These are phyloP conservation scores for Masnerella sp. DNA, from an alignment of 2,888 invertebrate species.

Conservation along the genomic window DNA sequence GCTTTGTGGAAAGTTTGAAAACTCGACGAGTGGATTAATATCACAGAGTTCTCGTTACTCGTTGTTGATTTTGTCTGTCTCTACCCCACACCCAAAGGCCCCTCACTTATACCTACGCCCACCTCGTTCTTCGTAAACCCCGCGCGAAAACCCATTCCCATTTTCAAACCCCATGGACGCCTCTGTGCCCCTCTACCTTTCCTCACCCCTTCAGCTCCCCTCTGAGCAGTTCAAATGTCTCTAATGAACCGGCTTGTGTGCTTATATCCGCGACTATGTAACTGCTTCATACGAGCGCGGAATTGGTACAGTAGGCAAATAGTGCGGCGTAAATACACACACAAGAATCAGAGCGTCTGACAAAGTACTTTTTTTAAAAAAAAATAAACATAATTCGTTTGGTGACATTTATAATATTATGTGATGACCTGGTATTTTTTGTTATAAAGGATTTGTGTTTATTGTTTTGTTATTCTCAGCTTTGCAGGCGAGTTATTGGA, in stretches of 20 bases:
- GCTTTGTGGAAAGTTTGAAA: constrained; percentile 78
- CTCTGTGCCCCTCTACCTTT: constrained; percentile 40
- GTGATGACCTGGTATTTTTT: too few species aligned
- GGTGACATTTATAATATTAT: too few species aligned
- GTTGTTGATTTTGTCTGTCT: constrained; percentile 78
- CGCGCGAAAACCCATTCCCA: constrained; percentile 60
- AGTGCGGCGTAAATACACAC: constrained; percentile 48
- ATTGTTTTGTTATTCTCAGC: too few species aligned
- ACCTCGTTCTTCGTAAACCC: constrained; percentile 56
- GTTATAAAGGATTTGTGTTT: too few species aligned
- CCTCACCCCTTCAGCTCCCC: constrained; percentile 59
- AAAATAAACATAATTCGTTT: too few species aligned
- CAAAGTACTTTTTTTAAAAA: too few species aligned
- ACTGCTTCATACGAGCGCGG: constrained; percentile 69
- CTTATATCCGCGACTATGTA: constrained; percentile 75
- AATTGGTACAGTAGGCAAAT: constrained; percentile 60
- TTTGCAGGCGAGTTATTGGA: too few species aligned
- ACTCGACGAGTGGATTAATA: constrained; percentile 78
- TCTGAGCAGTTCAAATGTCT: constrained; percentile 76
- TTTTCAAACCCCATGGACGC: constrained; percentile 59
- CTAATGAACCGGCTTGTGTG: constrained; percentile 78
- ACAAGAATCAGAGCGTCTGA: constrained; percentile 41
- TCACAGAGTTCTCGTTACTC: constrained; percentile 78
- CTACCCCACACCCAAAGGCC: constrained; percentile 63
- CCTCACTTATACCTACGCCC: constrained; percentile 51